These are phyloP conservation scores for Mesitornis unicolor DNA, from an alignment of 2,113 vertebrate species.

Conservation along the genomic window DNA sequence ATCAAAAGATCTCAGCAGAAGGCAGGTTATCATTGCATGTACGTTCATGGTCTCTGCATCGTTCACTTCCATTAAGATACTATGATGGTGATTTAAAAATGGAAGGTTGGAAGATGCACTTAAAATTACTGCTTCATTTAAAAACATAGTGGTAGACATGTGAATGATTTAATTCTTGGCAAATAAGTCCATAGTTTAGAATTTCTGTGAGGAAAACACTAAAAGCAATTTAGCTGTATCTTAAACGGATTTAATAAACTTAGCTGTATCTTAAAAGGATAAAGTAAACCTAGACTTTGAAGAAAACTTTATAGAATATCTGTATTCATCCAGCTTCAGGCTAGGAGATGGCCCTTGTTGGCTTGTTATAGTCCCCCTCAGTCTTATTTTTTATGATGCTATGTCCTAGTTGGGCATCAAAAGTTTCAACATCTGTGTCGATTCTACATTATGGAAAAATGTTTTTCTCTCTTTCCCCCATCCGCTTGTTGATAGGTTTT, in stretches of 20 bases:
- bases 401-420: neutral
- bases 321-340: neutral
- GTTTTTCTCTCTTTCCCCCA: neutral
- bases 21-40: neutral
- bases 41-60: neutral
- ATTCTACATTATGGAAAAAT: neutral
- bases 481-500: slow-evolving; percentile 47
- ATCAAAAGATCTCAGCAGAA: neutral
- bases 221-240: neutral
- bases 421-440: neutral
- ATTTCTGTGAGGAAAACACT: neutral
- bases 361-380: neutral
- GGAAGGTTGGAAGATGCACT: neutral
- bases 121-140: neutral
- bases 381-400: neutral
- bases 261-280: neutral
- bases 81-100: neutral
- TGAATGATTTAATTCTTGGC: neutral
- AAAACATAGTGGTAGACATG: neutral
- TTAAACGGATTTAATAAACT: too few relatives aligned
- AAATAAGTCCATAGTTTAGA: neutral
- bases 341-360: neutral
- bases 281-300: neutral
- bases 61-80: neutral
- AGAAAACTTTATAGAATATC: neutral